phyloP scores from a whole-genome alignment of 2,113 vertebrate species.

The Mustelus asterias region DNA sequence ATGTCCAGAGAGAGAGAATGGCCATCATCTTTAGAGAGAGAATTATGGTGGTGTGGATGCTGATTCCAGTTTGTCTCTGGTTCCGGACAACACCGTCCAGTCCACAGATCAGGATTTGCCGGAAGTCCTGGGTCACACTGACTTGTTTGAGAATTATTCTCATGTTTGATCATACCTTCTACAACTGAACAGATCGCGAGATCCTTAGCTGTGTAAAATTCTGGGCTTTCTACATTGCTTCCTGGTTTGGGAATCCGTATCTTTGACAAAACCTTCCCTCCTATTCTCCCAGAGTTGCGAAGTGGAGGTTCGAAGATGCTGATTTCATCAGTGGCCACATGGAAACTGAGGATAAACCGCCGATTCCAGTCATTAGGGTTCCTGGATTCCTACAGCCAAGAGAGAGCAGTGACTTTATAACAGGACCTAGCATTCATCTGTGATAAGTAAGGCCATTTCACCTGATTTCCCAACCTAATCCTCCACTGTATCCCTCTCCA shows the following conservation, averaged over 20 bases:
- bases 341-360: constrained; percentile 77
- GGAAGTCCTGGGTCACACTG: too few relatives aligned
- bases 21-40: too few relatives aligned
- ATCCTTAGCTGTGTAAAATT: constrained; percentile 76
- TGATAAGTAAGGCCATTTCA: too few relatives aligned
- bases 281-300: constrained; percentile 75
- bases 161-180: constrained; percentile 60
- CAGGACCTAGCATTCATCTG: too few relatives aligned
- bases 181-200: constrained; percentile 73
- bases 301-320: constrained; percentile 76
- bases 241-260: constrained; percentile 70
- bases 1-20: too few relatives aligned
- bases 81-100: neutral
- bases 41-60: too few relatives aligned
- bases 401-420: too few relatives aligned
- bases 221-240: constrained; percentile 57
- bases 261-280: constrained; percentile 74
- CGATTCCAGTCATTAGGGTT: constrained; percentile 65
- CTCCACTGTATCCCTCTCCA: too few relatives aligned
- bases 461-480: neutral
- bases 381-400: constrained; percentile 66
- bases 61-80: neutral
- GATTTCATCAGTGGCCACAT: constrained; percentile 71
- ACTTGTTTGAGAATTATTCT: too few relatives aligned
- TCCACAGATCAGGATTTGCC: neutral